Evolutionary conservation across 2,888 invertebrate species (phyloP), one percentile per base, ranked within the genome.

Genomic region (Ashinkailepas kermadecensis): DNA sequence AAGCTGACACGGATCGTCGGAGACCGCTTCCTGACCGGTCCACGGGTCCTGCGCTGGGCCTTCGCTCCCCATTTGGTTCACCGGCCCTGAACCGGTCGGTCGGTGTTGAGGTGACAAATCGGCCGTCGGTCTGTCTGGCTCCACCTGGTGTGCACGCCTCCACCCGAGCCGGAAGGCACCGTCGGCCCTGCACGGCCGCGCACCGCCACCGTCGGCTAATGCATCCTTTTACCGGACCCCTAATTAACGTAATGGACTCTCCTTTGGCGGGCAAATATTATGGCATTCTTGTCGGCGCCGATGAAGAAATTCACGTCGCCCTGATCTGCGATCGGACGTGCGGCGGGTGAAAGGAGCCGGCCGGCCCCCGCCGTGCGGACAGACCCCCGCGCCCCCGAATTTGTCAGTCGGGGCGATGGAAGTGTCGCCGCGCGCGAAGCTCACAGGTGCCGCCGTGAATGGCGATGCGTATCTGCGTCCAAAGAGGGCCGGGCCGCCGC

Each of bases 211-310:
- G 6, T 9, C 70, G 56, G 13, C 74, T 74, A 74, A 74, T 74
- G 74, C 74, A 74, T 54, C 74, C 74, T 74, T 74, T 74, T 56
- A 74, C 74, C 74, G 74, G 54, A 21, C 74, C 74, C 74, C 23
- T 74, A 74, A 74, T 74, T 74, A 74, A 54, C 54, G 74, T 74
- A 74, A 74, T 74, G 74, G 54, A 74, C 74, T 74, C 74, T 54
- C 56, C 74, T 56, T 74, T 54, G 21, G 74, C 74, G 54, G 56
- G 54, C 74, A 74, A 74, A 74, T 74, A 74, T 74, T 74, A 74
- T 74, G 74, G 74, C 74, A 70, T 74, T 54, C 74, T 56, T 56
- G 74, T 74, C 74, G 74, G 56, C 74, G 21, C 13, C 74, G 74
- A 56, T 56, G 74, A 54, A 54, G 54, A 56, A 56, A 56, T 56